A percentile compares a stretch with the other conserved stretches of the same genome.
Conservation (phyloP, 2,888 invertebrate genomes). For the Hypsopygia costalis region DNA sequence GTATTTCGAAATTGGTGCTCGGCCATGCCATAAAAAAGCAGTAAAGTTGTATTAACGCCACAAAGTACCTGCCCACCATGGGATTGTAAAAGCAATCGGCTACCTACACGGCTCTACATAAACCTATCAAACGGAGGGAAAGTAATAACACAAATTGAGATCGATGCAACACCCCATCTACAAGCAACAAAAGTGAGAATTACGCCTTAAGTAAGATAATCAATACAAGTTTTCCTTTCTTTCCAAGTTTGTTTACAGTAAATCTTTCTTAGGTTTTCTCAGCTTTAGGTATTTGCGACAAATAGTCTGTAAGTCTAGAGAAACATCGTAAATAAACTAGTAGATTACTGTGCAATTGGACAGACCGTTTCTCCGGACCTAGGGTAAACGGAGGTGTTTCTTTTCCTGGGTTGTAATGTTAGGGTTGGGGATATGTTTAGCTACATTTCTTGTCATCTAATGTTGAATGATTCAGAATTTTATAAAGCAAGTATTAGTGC, state of each 20-base stretch:
- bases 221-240: neutral
- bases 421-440: no score
- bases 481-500: no score
- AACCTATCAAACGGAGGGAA: neutral
- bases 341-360: neutral
- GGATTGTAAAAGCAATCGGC: neutral
- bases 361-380: neutral
- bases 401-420: no score
- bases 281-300: neutral
- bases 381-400: neutral
- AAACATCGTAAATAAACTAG: neutral
- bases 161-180: neutral
- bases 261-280: neutral
- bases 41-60: constrained; percentile 1
- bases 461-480: no score
- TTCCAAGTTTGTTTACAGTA: neutral
- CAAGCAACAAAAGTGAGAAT: neutral
- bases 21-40: neutral
- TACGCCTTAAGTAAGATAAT: neutral
- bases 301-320: neutral
- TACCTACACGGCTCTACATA: no score
- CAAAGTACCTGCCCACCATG: neutral
- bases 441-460: no score
- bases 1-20: neutral
- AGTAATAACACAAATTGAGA: neutral